Evolutionary conservation across 2,113 vertebrate genomes (phyloP).

Genomic region (Pelecanus crispus): DNA sequence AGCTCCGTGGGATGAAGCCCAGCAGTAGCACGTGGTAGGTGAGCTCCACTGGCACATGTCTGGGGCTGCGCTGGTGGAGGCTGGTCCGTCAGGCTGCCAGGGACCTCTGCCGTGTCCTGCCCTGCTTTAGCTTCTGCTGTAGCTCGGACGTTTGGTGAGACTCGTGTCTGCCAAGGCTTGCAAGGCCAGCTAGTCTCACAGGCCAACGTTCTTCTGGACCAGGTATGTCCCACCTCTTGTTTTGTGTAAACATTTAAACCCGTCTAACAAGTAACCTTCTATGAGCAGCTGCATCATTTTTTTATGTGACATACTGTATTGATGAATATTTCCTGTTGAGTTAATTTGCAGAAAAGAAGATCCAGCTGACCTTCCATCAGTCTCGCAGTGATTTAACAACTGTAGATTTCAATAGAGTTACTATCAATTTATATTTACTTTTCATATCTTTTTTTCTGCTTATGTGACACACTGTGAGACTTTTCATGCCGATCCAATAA

Average conservation of each 20-base stretch:
- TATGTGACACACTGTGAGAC: not conserved
- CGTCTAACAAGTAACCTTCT: fast-evolving
- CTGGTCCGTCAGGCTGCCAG: not conserved
- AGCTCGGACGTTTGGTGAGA: too few species aligned
- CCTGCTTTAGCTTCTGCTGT: fast-evolving
- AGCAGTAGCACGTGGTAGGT: fast-evolving
- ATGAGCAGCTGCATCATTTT: fast-evolving
- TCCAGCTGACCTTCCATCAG: not conserved
- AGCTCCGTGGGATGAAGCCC: too few species aligned
- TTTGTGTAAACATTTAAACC: fast-evolving
- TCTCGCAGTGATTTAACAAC: not conserved
- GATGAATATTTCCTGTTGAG: not conserved
- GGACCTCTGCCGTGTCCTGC: not conserved
- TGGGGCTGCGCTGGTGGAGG: too few species aligned
- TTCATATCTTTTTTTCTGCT: not conserved
- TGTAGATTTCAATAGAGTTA: not conserved
- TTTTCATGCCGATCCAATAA: not conserved
- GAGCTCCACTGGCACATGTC: fast-evolving
- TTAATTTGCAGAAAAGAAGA: not conserved
- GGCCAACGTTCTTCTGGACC: not conserved
- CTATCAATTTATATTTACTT: not conserved
- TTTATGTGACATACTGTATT: fast-evolving
- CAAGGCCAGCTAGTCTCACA: too few species aligned
- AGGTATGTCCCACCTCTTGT: not conserved
- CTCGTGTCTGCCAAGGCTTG: fast-evolving